phyloP scores from a whole-genome alignment of 2,113 vertebrate species.

The Nothobranchius furzeri region DNA sequence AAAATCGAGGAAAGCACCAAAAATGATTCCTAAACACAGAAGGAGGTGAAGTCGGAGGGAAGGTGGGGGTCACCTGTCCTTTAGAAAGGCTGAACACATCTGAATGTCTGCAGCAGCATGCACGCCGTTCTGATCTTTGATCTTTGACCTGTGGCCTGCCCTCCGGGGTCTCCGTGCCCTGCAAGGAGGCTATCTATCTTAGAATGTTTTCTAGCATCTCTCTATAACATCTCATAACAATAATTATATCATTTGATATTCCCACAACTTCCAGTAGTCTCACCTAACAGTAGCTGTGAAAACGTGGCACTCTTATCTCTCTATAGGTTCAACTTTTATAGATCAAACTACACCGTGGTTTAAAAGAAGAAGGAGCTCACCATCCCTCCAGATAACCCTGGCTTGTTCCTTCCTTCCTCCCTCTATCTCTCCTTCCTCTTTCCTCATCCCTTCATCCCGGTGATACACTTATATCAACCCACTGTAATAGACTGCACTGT shows the following conservation, averaged over 20 bases:
- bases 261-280: slow-evolving; percentile 73
- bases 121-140: slow-evolving; percentile 75
- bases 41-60: slow-evolving; percentile 42
- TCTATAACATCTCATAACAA: slow-evolving; percentile 76
- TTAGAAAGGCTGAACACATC: slow-evolving; percentile 63
- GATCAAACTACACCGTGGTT: slow-evolving; percentile 76
- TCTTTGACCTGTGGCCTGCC: slow-evolving; percentile 60
- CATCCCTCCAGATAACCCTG: slow-evolving; percentile 38
- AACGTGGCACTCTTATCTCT: slow-evolving; percentile 76
- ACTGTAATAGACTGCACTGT: slow-evolving; percentile 81
- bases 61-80: slow-evolving; percentile 43
- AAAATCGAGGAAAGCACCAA: slow-evolving; percentile 80
- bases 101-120: slow-evolving; percentile 81
- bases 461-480: slow-evolving; percentile 74
- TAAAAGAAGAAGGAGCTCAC: slow-evolving; percentile 63
- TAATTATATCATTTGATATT: slow-evolving; percentile 71
- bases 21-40: slow-evolving; percentile 73
- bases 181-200: slow-evolving; percentile 65
- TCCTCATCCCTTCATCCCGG: slow-evolving; percentile 53
- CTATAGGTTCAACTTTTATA: slow-evolving; percentile 79
- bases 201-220: slow-evolving; percentile 79
- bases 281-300: slow-evolving; percentile 79
- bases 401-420: slow-evolving; percentile 31
- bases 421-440: slow-evolving; percentile 19
- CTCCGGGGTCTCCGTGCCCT: slow-evolving; percentile 48